Evolutionary conservation across 2,113 vertebrate genomes (phyloP).

Genomic region (Clupea harengus): DNA sequence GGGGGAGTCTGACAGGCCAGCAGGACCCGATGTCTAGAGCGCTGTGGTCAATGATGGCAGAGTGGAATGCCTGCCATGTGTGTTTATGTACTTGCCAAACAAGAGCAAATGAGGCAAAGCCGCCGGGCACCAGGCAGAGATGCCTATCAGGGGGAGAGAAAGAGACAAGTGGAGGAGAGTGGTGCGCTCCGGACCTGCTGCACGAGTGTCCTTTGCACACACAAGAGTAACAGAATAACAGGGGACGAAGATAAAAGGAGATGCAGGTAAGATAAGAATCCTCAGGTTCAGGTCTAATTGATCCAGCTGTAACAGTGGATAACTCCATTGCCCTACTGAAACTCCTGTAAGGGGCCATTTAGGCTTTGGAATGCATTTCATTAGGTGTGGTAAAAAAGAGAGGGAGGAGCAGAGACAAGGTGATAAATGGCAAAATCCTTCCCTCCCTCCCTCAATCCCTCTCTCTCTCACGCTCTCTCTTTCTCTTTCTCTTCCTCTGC

Average conservation of each 20-base stretch:
- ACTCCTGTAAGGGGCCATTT: background rate
- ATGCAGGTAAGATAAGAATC: too few relatives aligned
- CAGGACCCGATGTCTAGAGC: background rate
- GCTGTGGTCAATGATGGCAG: background rate
- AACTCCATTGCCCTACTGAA: background rate
- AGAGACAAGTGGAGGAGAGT: background rate
- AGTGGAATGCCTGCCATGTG: background rate
- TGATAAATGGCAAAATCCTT: background rate
- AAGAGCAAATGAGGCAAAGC: background rate
- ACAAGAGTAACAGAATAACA: too few relatives aligned
- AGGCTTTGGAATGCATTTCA: background rate
- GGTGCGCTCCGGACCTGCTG: too few relatives aligned
- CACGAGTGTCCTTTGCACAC: too few relatives aligned
- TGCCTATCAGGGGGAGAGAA: background rate
- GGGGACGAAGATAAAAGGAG: too few relatives aligned
- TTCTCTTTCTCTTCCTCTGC: conserved; percentile 23
- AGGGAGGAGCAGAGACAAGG: background rate
- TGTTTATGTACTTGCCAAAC: background rate
- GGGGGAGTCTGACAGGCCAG: background rate
- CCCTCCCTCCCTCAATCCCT: background rate
- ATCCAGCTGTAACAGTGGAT: background rate
- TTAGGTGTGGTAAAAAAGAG: background rate
- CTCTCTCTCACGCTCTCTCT: background rate
- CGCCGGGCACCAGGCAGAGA: background rate
- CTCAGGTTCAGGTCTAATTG: background rate